Base-by-base conservation (phyloP, 2,113 vertebrate species). In the Accipiter cooperii region DNA sequence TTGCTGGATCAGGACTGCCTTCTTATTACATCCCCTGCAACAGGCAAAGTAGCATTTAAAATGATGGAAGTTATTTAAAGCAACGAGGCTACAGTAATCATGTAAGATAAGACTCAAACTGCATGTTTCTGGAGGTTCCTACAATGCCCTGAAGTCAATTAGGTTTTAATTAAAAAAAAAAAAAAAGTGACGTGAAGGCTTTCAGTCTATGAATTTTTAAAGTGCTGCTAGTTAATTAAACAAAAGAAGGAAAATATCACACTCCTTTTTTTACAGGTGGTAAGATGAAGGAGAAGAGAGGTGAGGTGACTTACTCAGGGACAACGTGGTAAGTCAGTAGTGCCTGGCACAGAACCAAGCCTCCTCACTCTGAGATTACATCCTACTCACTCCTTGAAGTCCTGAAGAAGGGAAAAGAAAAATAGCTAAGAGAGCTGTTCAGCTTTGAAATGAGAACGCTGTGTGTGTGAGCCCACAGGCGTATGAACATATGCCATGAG, bases 351-450 rank as follows among this genome's bases (percentile, higher is more conserved):
- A 34, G 74, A 83, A 96, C 75, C 94, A 93, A 96, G n/a, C 70
- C 93, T 96, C 93, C 94, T 89, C 91, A 83, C 93, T 95, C 81
- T 63, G 68, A 87, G 84, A 95, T 88, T 96, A 58, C 95, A 96
- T 90, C 97, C 95, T 80, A 96, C 95, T 89, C 87, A 69, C 96
- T 96, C 78, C 94, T 91, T 96, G 91, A 95, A 96, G 94, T 94
- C 94, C 95, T 80, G 55, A 76, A 81, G 95, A 95, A 95, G 76
- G 75, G 76, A 96, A 97, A 97, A 93, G 88, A 92, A 93, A 96
- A 97, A 95, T 69, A 96, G 74, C 65, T 76, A 92, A 91, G 78
- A 85, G 85, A 93, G 97, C 82, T 91, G 85, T 70, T 96, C 93
- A 78, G 92, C 84, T 94, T 90, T 93, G 92, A 96, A 92, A 97